Percentiles rank a stretch among this genome's conserved stretches.
phyloP scores from a whole-genome alignment of 2,888 invertebrate genomes.

The Stenchaetothrips biformis region DNA sequence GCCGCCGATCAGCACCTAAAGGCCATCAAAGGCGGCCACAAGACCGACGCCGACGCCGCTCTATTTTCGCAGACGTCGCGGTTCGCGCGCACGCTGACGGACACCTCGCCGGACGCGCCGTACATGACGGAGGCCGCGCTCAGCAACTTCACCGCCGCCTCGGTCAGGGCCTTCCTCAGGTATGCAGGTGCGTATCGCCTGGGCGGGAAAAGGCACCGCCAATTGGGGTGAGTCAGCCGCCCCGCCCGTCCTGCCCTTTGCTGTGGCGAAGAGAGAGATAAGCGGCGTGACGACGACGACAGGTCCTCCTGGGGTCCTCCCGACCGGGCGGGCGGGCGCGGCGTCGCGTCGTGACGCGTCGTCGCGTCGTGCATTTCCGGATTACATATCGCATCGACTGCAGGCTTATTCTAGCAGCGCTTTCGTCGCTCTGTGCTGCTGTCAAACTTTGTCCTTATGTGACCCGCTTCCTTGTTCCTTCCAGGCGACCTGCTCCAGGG shows the following conservation, averaged over 20 bases:
- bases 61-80: neutral
- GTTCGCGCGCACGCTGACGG: neutral
- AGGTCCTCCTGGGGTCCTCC: no score
- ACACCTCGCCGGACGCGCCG: neutral
- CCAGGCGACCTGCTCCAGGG: neutral
- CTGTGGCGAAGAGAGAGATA: no score
- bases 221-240: no score
- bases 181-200: neutral
- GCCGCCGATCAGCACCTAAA: neutral
- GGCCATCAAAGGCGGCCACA: neutral
- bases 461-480: neutral
- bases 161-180: conserved; percentile 3
- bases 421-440: no score
- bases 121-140: conserved; percentile 25
- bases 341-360: no score
- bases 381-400: no score
- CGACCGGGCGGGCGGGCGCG: no score
- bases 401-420: no score
- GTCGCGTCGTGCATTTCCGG: no score
- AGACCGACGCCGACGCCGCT: neutral
- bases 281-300: no score
- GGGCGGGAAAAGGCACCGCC: no score
- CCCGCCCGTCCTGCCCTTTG: no score
- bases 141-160: conserved; percentile 16
- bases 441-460: neutral